Conservation (phyloP, 2,888 invertebrate genomes). For the Suillia variegata region DNA sequence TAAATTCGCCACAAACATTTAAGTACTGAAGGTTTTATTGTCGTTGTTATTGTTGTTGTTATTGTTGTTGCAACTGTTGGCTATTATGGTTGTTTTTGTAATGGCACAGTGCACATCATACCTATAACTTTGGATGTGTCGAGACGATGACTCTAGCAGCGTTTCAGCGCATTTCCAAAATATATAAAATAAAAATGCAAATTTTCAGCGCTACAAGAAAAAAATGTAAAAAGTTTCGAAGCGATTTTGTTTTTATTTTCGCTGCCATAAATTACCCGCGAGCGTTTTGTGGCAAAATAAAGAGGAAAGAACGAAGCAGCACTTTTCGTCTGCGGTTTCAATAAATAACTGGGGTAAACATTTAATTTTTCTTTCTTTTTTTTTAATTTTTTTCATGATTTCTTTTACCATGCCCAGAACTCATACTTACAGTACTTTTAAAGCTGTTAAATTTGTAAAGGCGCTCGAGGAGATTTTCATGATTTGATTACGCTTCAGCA, state of each 20-base stretch:
- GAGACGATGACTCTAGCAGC: background rate
- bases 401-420: too few relatives aligned
- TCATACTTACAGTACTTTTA: conserved; percentile 84
- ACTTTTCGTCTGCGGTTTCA: background rate
- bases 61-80: too few relatives aligned
- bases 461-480: conserved; percentile 76
- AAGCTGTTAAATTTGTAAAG: conserved; percentile 76
- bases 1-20: conserved; percentile 1
- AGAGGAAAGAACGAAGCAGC: background rate
- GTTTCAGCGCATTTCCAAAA: background rate
- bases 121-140: background rate
- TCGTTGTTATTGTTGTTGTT: background rate
- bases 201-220: conserved; percentile 7
- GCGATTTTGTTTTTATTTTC: background rate
- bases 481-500: conserved; percentile 86
- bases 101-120: background rate
- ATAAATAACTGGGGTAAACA: too few relatives aligned
- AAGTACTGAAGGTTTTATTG: background rate
- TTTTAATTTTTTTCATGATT: background rate
- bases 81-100: background rate
- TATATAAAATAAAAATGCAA: background rate
- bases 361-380: background rate
- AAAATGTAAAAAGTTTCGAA: background rate
- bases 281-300: background rate
- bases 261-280: background rate